Conservation (phyloP, 2,888 invertebrate species). For the Zelleria hepariella region DNA sequence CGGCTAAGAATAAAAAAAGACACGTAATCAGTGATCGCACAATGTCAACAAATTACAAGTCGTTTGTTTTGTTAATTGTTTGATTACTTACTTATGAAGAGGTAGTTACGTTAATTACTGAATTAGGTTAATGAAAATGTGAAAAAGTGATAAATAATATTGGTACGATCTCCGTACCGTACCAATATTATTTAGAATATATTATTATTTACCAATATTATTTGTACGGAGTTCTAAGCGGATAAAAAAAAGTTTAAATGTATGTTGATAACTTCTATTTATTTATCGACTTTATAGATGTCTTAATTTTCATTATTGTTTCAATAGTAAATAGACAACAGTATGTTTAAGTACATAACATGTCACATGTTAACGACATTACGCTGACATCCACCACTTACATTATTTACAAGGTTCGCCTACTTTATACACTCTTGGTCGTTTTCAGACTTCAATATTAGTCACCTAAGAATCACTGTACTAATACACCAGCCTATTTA, state of each 20-base stretch:
- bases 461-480: slow-evolving; percentile 37
- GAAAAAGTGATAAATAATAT: too few species aligned
- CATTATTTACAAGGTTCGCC: slow-evolving; percentile 46
- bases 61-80: neutral
- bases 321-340: slow-evolving; percentile 58
- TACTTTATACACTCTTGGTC: slow-evolving; percentile 56
- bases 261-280: slow-evolving; percentile 47
- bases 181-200: too few species aligned
- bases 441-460: slow-evolving; percentile 64
- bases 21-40: too few species aligned
- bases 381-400: slow-evolving; percentile 40
- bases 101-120: neutral
- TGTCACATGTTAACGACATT: slow-evolving; percentile 41
- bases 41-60: neutral
- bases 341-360: slow-evolving; percentile 52
- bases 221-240: neutral
- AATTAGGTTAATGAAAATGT: neutral
- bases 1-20: too few species aligned
- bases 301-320: slow-evolving; percentile 33
- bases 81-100: too few species aligned
- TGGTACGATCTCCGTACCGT: too few species aligned
- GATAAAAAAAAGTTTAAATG: slow-evolving; percentile 13
- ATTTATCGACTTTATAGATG: slow-evolving; percentile 50
- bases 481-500: slow-evolving; percentile 22
- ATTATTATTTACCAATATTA: too few species aligned